phyloP scores from a whole-genome alignment of 2,113 vertebrate genomes.

The Halcyon senegalensis region DNA sequence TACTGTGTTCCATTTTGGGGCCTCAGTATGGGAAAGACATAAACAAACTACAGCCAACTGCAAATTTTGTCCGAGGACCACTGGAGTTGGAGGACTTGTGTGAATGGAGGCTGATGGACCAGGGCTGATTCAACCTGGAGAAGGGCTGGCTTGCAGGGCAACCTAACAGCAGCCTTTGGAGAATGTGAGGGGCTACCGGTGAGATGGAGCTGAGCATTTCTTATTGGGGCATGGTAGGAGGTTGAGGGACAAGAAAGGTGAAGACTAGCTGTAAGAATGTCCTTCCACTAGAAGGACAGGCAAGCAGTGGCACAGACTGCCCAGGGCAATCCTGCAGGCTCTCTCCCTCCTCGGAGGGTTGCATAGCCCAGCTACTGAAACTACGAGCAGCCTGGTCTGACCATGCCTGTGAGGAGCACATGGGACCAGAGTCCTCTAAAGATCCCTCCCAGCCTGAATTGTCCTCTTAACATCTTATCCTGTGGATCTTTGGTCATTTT shows the following conservation, averaged over 20 bases:
- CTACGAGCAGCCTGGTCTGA: background rate
- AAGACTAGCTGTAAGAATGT: background rate
- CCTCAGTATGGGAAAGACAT: background rate
- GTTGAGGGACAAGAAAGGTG: background rate
- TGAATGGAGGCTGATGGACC: background rate
- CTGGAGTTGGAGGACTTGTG: background rate
- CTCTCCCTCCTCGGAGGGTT: background rate
- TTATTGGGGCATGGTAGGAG: background rate
- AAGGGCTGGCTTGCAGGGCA: background rate
- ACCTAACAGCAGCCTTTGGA: background rate
- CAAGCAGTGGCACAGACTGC: background rate
- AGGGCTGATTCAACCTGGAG: background rate
- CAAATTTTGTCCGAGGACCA: background rate
- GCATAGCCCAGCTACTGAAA: background rate
- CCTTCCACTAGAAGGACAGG: background rate
- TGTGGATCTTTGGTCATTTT: background rate
- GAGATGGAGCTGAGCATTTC: background rate
- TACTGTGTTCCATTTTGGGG: background rate
- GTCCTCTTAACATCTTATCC: background rate
- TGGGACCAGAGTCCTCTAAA: background rate
- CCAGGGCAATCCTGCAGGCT: fast-evolving
- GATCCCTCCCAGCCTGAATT: background rate
- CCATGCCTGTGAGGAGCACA: background rate
- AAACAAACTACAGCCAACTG: background rate
- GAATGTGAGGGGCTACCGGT: background rate